Evolutionary conservation across 2,113 vertebrate genomes (phyloP), one percentile per base, ranked within the genome.

Genomic region (Natator depressus): DNA sequence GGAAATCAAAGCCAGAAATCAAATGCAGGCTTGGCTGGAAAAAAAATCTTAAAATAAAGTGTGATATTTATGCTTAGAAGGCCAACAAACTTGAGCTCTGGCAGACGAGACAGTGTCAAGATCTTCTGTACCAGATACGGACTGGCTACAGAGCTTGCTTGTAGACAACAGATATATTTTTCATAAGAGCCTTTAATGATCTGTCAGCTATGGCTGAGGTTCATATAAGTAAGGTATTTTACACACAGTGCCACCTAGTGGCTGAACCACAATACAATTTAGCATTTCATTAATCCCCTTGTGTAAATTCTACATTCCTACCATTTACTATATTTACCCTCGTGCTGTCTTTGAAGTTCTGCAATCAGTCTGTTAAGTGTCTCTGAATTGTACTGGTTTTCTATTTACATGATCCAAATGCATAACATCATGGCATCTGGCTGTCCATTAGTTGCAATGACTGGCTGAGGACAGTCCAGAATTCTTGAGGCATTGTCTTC

Each of bases 1-100:
- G 51, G 5, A 47, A 93, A 90, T 31, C 13, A 93, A 50, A 29
- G 80, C 72, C 49, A 95, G 69, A 94, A 89, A 46, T 47, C 42
- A 93, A 72, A 22, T 47, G 46, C 84, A 93, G 13, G 29, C 0
- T 2, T 90, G 82, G 50, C 50, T 91, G 31, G 79, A 55, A 85
- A 93, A 50, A 31, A 38, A 82, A 89, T 88, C 93, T 91, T 86
- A 51, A 80, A 57, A 57, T 57, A 27, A 57, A 57, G 55, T 57
- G 55, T 57, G 24, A 57, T 27, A 57, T 57, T 27, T 27, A 27
- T 57, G 38, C 38, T 25, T 25, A 13, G 72, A 46, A 76, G 38
- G 12, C 51, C 17, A 50, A 84, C 47, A 75, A 54, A 88, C 1
- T 0, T 10, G 49, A 62, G 3, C 22, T 59, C 9, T 89, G 25